Evolutionary conservation across 35 echinoderm and acorn worm species (phyloP).

Genomic region (Amphiura filiformis): DNA sequence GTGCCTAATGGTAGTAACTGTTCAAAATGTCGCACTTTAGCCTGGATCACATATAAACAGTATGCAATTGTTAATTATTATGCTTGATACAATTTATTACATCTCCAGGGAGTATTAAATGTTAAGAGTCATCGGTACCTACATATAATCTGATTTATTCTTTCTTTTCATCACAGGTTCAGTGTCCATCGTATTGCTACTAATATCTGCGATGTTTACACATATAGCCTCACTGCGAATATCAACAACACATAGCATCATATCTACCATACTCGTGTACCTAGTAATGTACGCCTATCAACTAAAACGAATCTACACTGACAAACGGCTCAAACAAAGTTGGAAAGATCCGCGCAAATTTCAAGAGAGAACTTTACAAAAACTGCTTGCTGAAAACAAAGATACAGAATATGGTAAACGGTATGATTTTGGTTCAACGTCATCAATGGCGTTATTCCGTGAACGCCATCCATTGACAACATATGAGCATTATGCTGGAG

Average conservation of each 20-base stretch:
- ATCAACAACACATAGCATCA: neutral
- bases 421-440: constrained; percentile 47
- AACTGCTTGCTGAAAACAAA: constrained; percentile 32
- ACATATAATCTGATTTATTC: too few relatives aligned
- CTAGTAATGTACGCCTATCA: neutral
- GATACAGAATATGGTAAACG: constrained; percentile 61
- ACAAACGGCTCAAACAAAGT: neutral
- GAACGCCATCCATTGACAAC: constrained; percentile 46
- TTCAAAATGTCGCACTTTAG: too few relatives aligned
- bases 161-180: too few relatives aligned
- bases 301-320: neutral
- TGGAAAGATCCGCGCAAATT: constrained; percentile 22
- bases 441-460: constrained; percentile 29
- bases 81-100: too few relatives aligned
- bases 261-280: neutral
- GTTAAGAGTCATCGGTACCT: too few relatives aligned
- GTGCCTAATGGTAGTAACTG: too few relatives aligned
- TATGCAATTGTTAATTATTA: too few relatives aligned
- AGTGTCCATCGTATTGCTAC: too few relatives aligned
- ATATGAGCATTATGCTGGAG: constrained; percentile 59
- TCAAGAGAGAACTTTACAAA: constrained; percentile 31
- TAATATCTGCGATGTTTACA: too few relatives aligned
- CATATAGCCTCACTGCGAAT: neutral
- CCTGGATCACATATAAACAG: too few relatives aligned
- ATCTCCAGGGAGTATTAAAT: too few relatives aligned